Evolutionary conservation across 1,140 invertebrate genomes (phyloP).

Genomic region (Aphelenchoides avenae): DNA sequence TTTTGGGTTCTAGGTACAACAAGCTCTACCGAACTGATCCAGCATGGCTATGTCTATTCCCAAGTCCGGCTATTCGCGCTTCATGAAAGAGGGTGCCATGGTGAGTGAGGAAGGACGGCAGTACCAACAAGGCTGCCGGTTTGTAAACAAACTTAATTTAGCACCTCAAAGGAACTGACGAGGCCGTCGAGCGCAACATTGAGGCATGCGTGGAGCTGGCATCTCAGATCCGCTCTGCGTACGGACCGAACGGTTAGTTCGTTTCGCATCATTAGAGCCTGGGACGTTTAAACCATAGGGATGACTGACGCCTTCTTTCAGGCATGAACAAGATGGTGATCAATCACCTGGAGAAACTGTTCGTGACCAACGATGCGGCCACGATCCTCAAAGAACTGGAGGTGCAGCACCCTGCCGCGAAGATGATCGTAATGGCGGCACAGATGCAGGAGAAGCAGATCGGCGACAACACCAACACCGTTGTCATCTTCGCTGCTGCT

Average conservation of each 20-base stretch:
- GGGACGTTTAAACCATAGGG: too few relatives aligned
- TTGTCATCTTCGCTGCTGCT: conserved; percentile 86
- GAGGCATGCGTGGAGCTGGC: conserved; percentile 90
- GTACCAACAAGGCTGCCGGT: background rate
- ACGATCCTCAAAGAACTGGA: conserved; percentile 93
- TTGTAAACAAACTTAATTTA: conserved; percentile 61
- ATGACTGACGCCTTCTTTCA: too few relatives aligned
- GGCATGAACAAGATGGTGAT: conserved; percentile 99
- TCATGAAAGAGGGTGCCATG: conserved; percentile 59
- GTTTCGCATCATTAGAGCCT: too few relatives aligned
- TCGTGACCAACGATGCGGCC: conserved; percentile 97
- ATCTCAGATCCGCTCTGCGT: conserved; percentile 83
- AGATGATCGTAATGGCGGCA: conserved; percentile 86
- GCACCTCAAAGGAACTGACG: conserved; percentile 92
- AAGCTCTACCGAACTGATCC: background rate
- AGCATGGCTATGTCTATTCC: conserved; percentile 55
- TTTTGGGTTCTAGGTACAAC: too few relatives aligned
- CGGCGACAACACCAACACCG: conserved; percentile 98
- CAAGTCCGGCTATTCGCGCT: conserved; percentile 54
- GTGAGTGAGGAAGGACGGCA: conserved; percentile 17
- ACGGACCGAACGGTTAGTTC: conserved; percentile 76
- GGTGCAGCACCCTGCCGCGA: conserved; percentile 96
- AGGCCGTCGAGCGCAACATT: conserved; percentile 92
- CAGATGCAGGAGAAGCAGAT: conserved; percentile 98
- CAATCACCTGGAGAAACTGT: conserved; percentile 95